Evolutionary conservation across 2,888 invertebrate species (phyloP), one percentile per base, ranked within the genome.

Genomic region (Caprella mutica): DNA sequence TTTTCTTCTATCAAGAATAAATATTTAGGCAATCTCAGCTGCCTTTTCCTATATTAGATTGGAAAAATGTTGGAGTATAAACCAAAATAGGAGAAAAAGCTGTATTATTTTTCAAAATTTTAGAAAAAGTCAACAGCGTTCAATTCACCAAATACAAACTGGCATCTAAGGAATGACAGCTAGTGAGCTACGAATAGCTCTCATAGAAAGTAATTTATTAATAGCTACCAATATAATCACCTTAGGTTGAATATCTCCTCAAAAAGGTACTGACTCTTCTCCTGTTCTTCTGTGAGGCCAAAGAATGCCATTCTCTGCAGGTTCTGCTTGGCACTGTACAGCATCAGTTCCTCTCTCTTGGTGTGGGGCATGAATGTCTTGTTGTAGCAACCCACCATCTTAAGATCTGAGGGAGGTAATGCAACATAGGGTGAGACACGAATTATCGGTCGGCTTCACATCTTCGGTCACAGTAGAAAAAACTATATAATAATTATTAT

Each of bases 231-330:
- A 23, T 23, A 17, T 14, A 48, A 57, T 30, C 53, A 64, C 64
- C 48, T 58, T 9, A 93, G 78, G 73, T 87, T 87, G 72, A 94
- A 94, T 17, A 89, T 90, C 74, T 88, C 87, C 71, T 94, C 93
- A 72, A 94, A 94, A 67, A 93, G 84, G 73, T 91, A 91, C 73
- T 92, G 92, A 27, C 88, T 85, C 70, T 84, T 81, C 80, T 86
- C 86, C 76, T 97, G 96, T 74, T 82, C 83, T 75, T 98, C 98
- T 6, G 94, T 93, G 65, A 98, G 80, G 65, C 96, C 97, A 74
- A 97, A 97, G 75, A 91, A 98, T 54, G 96, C 87, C 90, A 98
- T 91, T 50, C 85, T 84, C 62, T 86, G 84, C 58, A 98, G 78
- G 76, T 98, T 98, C 66, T 85, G 81, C 76, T 96, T 96, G 54